These are phyloP conservation scores for Sylvia atricapilla DNA, from an alignment of 2,113 vertebrate genomes.

Conservation along the genomic window DNA sequence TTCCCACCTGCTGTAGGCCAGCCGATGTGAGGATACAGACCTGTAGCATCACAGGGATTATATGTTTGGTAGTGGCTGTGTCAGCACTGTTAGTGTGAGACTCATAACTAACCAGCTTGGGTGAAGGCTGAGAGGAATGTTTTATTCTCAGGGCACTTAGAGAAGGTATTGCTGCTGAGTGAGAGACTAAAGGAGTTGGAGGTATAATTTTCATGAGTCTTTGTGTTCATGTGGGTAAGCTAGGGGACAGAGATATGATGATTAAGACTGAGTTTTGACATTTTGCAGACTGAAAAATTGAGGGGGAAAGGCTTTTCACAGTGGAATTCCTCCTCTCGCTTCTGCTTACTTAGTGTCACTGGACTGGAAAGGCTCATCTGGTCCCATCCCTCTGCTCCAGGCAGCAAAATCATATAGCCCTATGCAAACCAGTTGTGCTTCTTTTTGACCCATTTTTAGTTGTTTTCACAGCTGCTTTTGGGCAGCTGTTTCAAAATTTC, in stretches of 20 bases:
- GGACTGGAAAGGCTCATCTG: background rate
- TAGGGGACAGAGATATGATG: background rate
- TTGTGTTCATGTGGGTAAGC: background rate
- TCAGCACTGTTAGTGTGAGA: background rate
- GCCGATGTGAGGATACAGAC: background rate
- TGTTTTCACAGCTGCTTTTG: background rate
- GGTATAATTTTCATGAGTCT: background rate
- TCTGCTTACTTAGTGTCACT: background rate
- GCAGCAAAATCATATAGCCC: background rate
- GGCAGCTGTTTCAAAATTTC: background rate
- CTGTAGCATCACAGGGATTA: background rate
- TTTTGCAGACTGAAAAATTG: background rate
- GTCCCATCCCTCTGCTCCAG: background rate
- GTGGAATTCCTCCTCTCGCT: background rate
- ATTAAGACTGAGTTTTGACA: background rate
- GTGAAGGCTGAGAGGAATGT: background rate
- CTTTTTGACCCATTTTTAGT: background rate
- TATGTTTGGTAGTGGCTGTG: background rate
- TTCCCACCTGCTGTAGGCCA: conserved; percentile 58
- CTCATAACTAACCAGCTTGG: background rate
- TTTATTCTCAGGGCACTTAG: background rate
- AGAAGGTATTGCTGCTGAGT: background rate
- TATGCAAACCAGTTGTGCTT: background rate
- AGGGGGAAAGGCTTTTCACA: background rate
- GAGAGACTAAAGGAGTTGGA: background rate